Percentiles rank a stretch among this genome's conserved stretches.
Evolutionary conservation across 2,797 vertebrate species (phyloP).

Genomic region (Falco peregrinus): DNA sequence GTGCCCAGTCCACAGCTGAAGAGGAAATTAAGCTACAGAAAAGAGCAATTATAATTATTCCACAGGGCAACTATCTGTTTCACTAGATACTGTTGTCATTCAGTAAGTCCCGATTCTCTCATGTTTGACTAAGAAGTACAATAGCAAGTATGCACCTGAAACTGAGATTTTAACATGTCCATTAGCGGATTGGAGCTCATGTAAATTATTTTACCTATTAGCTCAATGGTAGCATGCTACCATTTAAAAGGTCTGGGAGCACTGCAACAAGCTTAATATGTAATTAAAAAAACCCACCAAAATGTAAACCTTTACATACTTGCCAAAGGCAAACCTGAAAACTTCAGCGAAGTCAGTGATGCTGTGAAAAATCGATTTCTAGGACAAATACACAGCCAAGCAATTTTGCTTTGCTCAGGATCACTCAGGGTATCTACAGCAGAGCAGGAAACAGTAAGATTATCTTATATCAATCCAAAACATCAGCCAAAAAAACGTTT

Average conservation of each 20-base stretch:
- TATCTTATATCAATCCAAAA: neutral
- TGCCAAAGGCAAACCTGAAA: neutral
- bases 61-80: neutral
- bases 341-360: neutral
- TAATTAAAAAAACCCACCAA: neutral
- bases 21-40: neutral
- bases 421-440: neutral
- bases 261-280: neutral
- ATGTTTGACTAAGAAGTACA: neutral
- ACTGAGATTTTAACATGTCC: neutral
- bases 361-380: neutral
- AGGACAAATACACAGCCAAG: neutral
- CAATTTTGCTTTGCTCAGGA: neutral
- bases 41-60: neutral
- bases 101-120: neutral
- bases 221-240: neutral
- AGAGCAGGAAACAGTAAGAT: neutral
- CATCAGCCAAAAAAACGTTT: neutral
- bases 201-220: neutral
- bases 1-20: neutral
- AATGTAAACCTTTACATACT: neutral
- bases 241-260: neutral
- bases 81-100: neutral
- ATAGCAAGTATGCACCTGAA: neutral
- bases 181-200: neutral